Percentiles rank a stretch among this genome's conserved stretches.
Conservation (phyloP, 2,113 vertebrate genomes). For the Gambusia holbrooki region DNA sequence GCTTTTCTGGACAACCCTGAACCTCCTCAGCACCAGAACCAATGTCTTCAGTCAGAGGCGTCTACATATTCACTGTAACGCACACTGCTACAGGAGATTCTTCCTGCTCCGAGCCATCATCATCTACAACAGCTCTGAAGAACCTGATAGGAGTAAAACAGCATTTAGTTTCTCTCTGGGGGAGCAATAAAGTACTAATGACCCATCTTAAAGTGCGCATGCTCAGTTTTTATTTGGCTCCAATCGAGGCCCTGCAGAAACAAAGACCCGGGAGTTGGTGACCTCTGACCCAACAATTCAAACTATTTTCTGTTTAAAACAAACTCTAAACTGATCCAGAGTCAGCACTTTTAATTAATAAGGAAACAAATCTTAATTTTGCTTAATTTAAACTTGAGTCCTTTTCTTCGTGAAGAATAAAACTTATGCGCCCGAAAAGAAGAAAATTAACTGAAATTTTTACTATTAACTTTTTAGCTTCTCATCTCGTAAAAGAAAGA, state of each 20-base stretch:
- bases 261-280: neutral
- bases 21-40: too few species aligned
- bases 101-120: too few species aligned
- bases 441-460: neutral
- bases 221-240: neutral
- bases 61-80: too few species aligned
- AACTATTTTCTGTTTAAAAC: neutral
- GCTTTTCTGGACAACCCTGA: too few species aligned
- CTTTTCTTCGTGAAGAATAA: neutral
- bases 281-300: neutral
- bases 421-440: neutral
- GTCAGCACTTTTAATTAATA: neutral
- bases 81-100: too few species aligned
- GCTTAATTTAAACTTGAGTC: neutral
- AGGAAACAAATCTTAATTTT: neutral
- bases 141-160: too few species aligned
- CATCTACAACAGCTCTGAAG: too few species aligned
- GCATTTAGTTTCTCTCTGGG: too few species aligned
- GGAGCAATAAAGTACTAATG: too few species aligned
- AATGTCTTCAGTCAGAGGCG: too few species aligned
- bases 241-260: too few species aligned
- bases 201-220: neutral
- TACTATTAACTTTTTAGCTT: neutral
- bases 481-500: neutral
- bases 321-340: neutral